Conservation (phyloP, 1,140 invertebrate species). For the Brachionus angularis region DNA sequence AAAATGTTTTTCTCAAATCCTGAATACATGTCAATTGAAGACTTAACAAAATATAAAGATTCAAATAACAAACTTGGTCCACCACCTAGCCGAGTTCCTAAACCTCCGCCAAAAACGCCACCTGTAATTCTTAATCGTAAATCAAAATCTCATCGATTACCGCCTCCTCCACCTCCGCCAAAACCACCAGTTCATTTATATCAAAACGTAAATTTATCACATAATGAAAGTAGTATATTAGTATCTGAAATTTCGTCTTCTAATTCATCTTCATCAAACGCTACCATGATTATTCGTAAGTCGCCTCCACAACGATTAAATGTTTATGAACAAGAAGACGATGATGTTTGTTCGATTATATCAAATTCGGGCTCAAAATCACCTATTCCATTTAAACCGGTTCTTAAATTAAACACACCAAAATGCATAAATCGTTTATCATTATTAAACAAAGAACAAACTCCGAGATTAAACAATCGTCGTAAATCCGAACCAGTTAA, state of each 20-base stretch:
- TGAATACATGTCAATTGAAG: neutral
- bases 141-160: neutral
- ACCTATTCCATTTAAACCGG: neutral
- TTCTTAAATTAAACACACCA: constrained; percentile 3
- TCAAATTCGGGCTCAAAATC: neutral
- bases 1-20: constrained; percentile 12
- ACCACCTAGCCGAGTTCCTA: neutral
- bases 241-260: neutral
- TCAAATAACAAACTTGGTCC: neutral
- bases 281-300: constrained; percentile 3
- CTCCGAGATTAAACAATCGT: too few species aligned
- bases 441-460: neutral
- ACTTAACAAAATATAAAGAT: neutral
- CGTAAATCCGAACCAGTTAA: too few species aligned
- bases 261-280: constrained; percentile 18
- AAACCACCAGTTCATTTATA: neutral
- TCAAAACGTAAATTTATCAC: neutral
- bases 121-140: too few species aligned
- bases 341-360: constrained; percentile 6
- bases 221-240: neutral
- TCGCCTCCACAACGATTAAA: neutral
- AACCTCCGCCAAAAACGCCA: neutral
- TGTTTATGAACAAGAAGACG: constrained; percentile 11
- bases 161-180: neutral
- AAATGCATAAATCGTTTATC: neutral